These are phyloP conservation scores for Euzophera pinguis DNA, from an alignment of 2,888 invertebrate species.

Conservation along the genomic window DNA sequence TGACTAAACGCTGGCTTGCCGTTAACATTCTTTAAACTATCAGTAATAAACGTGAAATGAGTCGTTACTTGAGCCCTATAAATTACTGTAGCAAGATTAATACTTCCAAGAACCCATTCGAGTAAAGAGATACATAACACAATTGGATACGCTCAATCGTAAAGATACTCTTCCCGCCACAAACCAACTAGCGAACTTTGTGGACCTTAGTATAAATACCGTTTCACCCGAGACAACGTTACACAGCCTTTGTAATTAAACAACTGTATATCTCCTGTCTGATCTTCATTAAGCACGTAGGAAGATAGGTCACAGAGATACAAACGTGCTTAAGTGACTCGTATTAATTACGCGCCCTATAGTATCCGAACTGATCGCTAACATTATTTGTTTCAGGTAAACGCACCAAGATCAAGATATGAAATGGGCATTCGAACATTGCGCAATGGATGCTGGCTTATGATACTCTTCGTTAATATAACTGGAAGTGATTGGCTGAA, in stretches of 20 bases:
- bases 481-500: slow-evolving; percentile 87
- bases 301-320: slow-evolving; percentile 35
- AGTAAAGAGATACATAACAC: background rate
- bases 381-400: slow-evolving; percentile 55
- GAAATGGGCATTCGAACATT: slow-evolving; percentile 63
- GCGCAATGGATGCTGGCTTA: slow-evolving; percentile 49
- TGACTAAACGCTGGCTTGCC: too few relatives aligned
- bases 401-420: slow-evolving; percentile 39
- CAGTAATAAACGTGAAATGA: background rate
- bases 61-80: background rate
- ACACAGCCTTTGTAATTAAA: slow-evolving; percentile 32
- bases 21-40: background rate
- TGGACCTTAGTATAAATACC: slow-evolving; percentile 15
- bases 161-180: slow-evolving; percentile 6
- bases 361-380: background rate
- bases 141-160: slow-evolving; percentile 6
- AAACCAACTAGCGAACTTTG: slow-evolving; percentile 12
- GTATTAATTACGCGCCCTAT: slow-evolving; percentile 31
- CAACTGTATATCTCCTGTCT: slow-evolving; percentile 29
- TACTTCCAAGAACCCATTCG: background rate
- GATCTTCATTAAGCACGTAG: slow-evolving; percentile 35
- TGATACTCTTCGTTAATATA: slow-evolving; percentile 45
- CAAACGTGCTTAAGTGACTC: slow-evolving; percentile 29
- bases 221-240: slow-evolving; percentile 16
- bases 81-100: background rate